Base-by-base conservation (phyloP, 2,797 vertebrate species). In the Liparis tanakae region DNA sequence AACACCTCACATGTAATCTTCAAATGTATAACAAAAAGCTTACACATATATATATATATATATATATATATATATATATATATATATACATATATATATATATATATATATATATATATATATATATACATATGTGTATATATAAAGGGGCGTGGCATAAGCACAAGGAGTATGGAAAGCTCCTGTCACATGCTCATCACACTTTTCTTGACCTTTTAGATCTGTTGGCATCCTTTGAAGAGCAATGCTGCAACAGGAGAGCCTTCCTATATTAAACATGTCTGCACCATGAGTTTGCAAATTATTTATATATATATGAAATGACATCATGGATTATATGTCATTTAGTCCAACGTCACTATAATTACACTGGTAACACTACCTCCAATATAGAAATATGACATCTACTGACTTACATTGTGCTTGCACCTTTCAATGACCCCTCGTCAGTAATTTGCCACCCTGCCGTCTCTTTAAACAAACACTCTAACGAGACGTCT, bases 161-260 rank as follows among this genome's bases (percentile, higher is more conserved):
- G 13, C 44, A 63, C 4, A 41, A 14, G 25, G 54, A 30, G 34
- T 17, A 22, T 9, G 15, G 74, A 15, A 17, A 37, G 58, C 62
- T 72, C 20, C 54, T 55, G 71, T 87, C 87, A 90, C 89, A 87
- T 85, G 79, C 70, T 81, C 5, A 12, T 82, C 86, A 80, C 78
- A 66, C 63, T 8, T 80, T 8, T 80, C 73, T 78, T 88, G 83
- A 84, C 78, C 81, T 85, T 82, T 82, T 43, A 65, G 60, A 39
- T 58, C 22, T 33, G 65, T 76, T 81, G 81, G 81, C 80, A 64
- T 41, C 70, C 43, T 77, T 44, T 55, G 13, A 46, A 57, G 53
- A 60, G 41, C 55, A 57, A 60, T 13, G 44, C 58, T 44, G 0
- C 48, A n/a, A 56, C 59, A 39, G 39, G 50, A 15, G 34, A 13